A percentile compares a stretch with the other conserved stretches of the same genome.
Conservation (phyloP, 1,140 invertebrate genomes). For the Aleiodes sp. region DNA sequence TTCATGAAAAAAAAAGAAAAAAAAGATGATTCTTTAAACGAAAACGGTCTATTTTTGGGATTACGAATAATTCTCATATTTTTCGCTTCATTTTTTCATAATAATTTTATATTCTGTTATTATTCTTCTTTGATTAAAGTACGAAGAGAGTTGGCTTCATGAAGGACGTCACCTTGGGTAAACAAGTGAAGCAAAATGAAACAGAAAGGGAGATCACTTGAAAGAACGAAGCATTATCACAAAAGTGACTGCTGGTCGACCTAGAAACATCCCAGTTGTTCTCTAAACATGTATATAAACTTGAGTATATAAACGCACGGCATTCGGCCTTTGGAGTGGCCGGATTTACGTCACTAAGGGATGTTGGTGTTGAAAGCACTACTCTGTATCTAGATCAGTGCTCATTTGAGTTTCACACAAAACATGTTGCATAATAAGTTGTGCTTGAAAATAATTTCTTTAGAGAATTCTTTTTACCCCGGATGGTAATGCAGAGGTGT, state of each 20-base stretch:
- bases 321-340: not conserved
- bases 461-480: no score
- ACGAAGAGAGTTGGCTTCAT: not conserved
- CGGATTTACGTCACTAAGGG: constrained; percentile 19
- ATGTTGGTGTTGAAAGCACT: not conserved
- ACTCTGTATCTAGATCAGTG: not conserved
- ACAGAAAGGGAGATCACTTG: constrained; percentile 1
- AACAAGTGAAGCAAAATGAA: not conserved
- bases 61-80: no score
- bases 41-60: no score
- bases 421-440: no score
- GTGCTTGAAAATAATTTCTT: no score
- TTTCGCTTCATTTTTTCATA: not conserved
- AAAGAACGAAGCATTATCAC: not conserved
- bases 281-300: not conserved
- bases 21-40: no score
- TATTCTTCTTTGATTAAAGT: not conserved
- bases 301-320: not conserved
- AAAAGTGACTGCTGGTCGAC: constrained; percentile 13
- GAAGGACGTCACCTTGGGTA: constrained; percentile 23
- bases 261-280: constrained; percentile 23
- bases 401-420: not conserved
- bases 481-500: no score
- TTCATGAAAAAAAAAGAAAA: no score
- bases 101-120: not conserved